Conservation (phyloP, 30 jellyfish, hydroid and myxozoan species). For the Aurelia aurita region DNA sequence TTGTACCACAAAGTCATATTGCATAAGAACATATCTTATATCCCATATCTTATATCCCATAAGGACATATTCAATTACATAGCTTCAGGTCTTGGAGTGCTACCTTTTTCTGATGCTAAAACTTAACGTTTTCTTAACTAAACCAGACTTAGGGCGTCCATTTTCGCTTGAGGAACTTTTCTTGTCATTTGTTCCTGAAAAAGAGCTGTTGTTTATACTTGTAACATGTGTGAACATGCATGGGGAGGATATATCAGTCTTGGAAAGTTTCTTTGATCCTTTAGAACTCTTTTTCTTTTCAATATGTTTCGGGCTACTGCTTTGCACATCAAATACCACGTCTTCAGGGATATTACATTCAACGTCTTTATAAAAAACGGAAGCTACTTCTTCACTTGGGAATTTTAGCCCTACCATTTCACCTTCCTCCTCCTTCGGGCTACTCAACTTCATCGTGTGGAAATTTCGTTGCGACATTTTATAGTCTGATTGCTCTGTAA, state of each 20-base stretch:
- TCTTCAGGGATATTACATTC: conserved; percentile 75
- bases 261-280: conserved; percentile 52
- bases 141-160: conserved; percentile 58
- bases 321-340: conserved; percentile 5
- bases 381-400: conserved; percentile 85
- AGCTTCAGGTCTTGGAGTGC: not conserved
- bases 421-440: conserved; percentile 72
- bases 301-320: conserved; percentile 70
- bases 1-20: no score
- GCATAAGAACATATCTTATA: no score
- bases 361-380: conserved; percentile 82
- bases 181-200: conserved; percentile 14
- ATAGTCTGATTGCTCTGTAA: conserved; percentile 72
- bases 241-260: conserved; percentile 91
- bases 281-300: conserved; percentile 20
- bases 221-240: conserved; percentile 97
- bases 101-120: conserved; percentile 53
- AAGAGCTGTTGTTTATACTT: conserved; percentile 74
- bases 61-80: no score
- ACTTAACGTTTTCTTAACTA: conserved; percentile 43
- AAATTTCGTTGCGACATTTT: conserved; percentile 82
- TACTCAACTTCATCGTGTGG: conserved; percentile 73
- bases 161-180: conserved; percentile 7
- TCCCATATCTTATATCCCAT: no score
- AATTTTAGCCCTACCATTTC: conserved; percentile 90